Evolutionary conservation across 2,797 vertebrate genomes (phyloP).

Genomic region (Myotis daubentonii): DNA sequence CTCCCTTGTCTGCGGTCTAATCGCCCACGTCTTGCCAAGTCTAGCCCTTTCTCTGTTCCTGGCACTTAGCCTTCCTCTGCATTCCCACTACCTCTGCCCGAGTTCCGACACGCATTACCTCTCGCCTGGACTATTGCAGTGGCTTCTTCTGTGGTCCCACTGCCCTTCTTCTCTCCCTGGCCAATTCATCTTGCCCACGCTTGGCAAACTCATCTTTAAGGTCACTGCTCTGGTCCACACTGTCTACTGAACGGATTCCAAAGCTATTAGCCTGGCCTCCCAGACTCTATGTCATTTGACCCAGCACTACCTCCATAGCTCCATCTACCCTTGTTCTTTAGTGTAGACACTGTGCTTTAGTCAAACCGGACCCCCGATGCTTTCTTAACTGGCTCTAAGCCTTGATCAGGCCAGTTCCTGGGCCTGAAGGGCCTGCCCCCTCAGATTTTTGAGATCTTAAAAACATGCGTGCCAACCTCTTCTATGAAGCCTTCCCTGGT

Average conservation of each 20-base stretch:
- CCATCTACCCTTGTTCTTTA: not conserved
- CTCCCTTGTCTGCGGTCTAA: not conserved
- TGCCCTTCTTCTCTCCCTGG: not conserved
- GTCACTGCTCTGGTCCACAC: not conserved
- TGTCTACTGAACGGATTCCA: not conserved
- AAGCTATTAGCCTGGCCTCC: conserved; percentile 23
- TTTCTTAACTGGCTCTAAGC: not conserved
- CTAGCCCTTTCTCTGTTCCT: not conserved
- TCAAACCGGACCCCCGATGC: not conserved
- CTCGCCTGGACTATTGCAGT: not conserved
- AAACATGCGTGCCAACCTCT: not conserved
- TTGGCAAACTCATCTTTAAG: not conserved
- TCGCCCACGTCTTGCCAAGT: not conserved
- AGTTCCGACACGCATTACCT: not conserved
- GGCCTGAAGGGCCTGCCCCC: not conserved
- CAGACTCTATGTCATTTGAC: not conserved
- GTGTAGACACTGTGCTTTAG: not conserved
- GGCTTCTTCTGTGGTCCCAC: not conserved
- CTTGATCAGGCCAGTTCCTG: not conserved
- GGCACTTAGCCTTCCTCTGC: not conserved
- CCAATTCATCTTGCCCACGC: not conserved
- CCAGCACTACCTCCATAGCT: not conserved
- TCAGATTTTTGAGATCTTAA: not conserved
- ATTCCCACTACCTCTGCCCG: not conserved
- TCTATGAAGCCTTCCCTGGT: not conserved